Evolutionary conservation across 2,113 vertebrate genomes (phyloP), one percentile per base, ranked within the genome.

Genomic region (Acinonyx jubatus): DNA sequence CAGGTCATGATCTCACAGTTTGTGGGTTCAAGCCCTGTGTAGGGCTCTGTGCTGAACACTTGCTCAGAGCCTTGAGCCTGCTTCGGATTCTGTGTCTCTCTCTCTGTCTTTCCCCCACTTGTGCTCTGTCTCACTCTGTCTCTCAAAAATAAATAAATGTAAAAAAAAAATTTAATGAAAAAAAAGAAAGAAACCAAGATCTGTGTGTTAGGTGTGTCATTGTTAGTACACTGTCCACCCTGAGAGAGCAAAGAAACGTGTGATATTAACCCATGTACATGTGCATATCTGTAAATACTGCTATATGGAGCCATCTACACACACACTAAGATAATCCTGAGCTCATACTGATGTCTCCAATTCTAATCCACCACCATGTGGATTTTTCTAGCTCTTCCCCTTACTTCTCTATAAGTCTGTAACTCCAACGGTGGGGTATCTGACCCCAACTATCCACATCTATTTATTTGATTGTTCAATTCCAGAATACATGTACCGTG

Each of bases 181-280:
- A 45, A 45, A 45, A 45, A 45, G 45, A 45, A 45, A 50, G 21
- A 50, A 63, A 25, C 25, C 71, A 50, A 38, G 16, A 7, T 36
- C 52, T 33, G 13, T 12, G 19, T 50, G 5, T 33, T 25, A 41
- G 2, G 10, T 45, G 1, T 45, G 36, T 19, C 0, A 0, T n/a
- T 83, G 14, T 31, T n/a, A 48, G 29, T 71, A 57, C 21, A 29
- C 27, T 66, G 12, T 45, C 13, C 10, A 82, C 16, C 19, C 21
- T 29, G 21, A 61, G 29, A 52, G 7, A 50, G 8, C 4, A 50
- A 69, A 45, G 45, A 52, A 86, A 33, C 33, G 19, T 29, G 73
- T 27, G 38, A 48, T 29, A 29, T 4, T 73, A 48, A 18, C 14
- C n/a, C 27, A 13, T 65, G 14, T 65, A 31, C 45, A 29, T 18